phyloP scores from a whole-genome alignment of 53 echinoderm and acorn worm genomes.

The Pentamera pediparva region DNA sequence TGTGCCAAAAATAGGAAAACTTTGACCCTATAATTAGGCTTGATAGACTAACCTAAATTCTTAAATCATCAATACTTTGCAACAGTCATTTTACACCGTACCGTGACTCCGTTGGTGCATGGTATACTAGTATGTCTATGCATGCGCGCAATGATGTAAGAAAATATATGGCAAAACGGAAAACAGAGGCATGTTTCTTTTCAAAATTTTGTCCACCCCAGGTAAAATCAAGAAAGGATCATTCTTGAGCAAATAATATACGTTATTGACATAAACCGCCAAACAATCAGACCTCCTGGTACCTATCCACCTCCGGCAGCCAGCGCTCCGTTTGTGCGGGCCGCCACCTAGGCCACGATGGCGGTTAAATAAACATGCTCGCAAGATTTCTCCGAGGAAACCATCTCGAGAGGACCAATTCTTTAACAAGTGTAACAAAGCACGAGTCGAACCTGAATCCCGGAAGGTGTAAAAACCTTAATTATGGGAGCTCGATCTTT shows the following conservation, averaged over 20 bases:
- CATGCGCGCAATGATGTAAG: too few species aligned
- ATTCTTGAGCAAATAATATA: conserved; percentile 22
- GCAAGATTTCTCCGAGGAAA: conserved; percentile 24
- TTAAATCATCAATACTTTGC: too few species aligned
- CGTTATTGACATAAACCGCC: neutral
- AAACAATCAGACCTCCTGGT: conserved; percentile 21
- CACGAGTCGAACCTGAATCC: too few species aligned
- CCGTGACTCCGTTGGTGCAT: too few species aligned
- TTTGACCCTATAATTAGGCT: too few species aligned
- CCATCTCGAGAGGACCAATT: neutral
- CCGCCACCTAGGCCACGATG: neutral
- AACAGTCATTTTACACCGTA: too few species aligned
- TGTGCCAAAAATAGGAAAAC: too few species aligned
- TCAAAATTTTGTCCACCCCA: conserved; percentile 17
- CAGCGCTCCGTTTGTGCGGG: conserved; percentile 1
- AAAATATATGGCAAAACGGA: too few species aligned
- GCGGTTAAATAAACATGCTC: conserved; percentile 30
- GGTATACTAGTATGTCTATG: too few species aligned
- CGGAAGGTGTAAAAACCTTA: conserved; percentile 34
- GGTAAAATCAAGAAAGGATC: conserved; percentile 28
- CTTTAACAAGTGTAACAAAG: conserved; percentile 34
- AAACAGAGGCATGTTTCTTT: conserved; percentile 3
- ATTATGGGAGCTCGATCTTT: conserved; percentile 10
- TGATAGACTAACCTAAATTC: too few species aligned
- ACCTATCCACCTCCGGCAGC: neutral